A percentile compares a stretch with the other conserved stretches of the same genome.
phyloP scores from a whole-genome alignment of 2,113 vertebrate species.

The Pelecanus crispus region DNA sequence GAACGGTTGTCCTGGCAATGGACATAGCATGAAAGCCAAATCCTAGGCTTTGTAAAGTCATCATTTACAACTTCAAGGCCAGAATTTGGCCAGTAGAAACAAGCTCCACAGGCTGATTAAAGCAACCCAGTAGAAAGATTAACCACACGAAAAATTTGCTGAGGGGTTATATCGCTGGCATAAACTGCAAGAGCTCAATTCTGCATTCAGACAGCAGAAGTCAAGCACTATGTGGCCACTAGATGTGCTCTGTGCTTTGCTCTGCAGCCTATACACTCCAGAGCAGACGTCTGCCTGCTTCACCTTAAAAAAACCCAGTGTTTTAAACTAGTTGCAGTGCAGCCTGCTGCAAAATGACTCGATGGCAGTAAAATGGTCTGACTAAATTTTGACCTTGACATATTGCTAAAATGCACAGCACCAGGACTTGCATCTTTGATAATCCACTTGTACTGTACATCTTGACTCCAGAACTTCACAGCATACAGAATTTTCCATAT shows the following conservation, averaged over 20 bases:
- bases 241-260: conserved; percentile 12
- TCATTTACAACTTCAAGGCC: not conserved
- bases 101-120: not conserved
- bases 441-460: not conserved
- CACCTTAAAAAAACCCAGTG: not conserved
- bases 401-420: not conserved
- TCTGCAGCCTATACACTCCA: not conserved
- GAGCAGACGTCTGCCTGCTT: not conserved
- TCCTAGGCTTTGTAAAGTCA: not conserved
- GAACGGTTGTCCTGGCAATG: not conserved
- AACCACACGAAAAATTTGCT: not conserved
- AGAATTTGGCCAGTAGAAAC: not conserved
- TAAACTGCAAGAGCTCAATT: not conserved
- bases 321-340: not conserved
- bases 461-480: not conserved
- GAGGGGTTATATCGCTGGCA: not conserved
- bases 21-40: not conserved
- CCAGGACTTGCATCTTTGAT: not conserved
- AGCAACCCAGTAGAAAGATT: not conserved
- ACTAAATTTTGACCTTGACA: conserved; percentile 21
- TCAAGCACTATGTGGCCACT: not conserved
- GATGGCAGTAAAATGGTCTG: not conserved
- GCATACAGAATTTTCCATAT: not conserved
- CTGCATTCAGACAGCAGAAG: not conserved
- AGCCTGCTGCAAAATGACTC: conserved; percentile 9